Conservation (phyloP, 2,888 invertebrate species). For the Phymatocera aterrima region DNA sequence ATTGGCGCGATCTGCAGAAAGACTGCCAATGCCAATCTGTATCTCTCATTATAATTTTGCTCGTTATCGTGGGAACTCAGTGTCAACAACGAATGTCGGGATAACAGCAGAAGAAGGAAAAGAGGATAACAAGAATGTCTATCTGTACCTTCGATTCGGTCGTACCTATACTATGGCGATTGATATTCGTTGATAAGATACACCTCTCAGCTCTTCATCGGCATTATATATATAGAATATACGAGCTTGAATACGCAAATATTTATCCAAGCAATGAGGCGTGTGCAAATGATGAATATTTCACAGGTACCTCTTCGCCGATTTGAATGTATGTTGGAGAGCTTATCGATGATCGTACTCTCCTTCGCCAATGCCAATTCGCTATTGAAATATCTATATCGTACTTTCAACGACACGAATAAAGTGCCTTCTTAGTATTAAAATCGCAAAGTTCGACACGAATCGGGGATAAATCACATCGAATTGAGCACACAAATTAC, state of each 20-base stretch:
- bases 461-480: background rate
- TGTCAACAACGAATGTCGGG: background rate
- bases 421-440: background rate
- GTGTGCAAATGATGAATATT: conserved; percentile 35
- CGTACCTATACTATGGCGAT: too few species aligned
- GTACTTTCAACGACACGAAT: background rate
- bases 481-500: background rate
- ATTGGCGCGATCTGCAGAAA: too few species aligned
- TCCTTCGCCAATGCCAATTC: background rate
- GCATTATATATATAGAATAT: background rate
- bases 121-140: too few species aligned
- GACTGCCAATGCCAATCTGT: background rate
- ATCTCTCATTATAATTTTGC: background rate
- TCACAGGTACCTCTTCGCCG: background rate
- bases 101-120: too few species aligned
- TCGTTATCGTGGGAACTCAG: background rate
- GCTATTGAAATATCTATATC: background rate
- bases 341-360: background rate
- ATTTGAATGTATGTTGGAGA: background rate
- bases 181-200: conserved; percentile 21
- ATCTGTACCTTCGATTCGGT: too few species aligned
- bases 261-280: conserved; percentile 27
- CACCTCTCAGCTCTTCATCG: background rate
- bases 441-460: background rate
- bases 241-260: conserved; percentile 24